phyloP scores from a whole-genome alignment of 2,888 invertebrate species.

The Drosophila seclusa region DNA sequence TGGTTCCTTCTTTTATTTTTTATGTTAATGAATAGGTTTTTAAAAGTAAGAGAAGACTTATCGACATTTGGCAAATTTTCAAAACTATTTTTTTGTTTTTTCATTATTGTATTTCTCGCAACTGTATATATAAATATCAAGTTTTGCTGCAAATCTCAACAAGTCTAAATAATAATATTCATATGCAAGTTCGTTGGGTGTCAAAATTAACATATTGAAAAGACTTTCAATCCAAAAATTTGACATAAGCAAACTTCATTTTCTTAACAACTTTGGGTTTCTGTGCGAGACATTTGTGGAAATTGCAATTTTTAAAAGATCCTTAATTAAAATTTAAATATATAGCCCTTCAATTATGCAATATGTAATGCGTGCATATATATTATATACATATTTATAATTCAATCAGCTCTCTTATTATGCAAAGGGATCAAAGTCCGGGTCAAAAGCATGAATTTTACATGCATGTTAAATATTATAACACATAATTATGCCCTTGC shows the following conservation, averaged over 20 bases:
- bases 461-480: background rate
- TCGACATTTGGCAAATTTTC: background rate
- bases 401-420: background rate
- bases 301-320: background rate
- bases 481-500: background rate
- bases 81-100: background rate
- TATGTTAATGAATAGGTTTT: background rate
- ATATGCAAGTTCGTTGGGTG: background rate
- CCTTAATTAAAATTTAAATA: background rate
- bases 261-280: too few relatives aligned
- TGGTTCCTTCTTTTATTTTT: background rate
- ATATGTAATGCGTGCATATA: background rate
- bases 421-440: background rate
- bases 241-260: background rate
- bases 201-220: background rate
- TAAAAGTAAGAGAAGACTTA: background rate
- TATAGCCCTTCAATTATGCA: background rate
- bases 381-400: background rate
- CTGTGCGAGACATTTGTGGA: background rate
- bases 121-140: background rate
- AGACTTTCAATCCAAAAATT: background rate
- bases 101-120: background rate
- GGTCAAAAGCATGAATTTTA: background rate
- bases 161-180: background rate
- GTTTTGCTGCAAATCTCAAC: background rate